Evolutionary conservation across 1,140 invertebrate species (phyloP).

Genomic region (Ostrea denselamellosa): DNA sequence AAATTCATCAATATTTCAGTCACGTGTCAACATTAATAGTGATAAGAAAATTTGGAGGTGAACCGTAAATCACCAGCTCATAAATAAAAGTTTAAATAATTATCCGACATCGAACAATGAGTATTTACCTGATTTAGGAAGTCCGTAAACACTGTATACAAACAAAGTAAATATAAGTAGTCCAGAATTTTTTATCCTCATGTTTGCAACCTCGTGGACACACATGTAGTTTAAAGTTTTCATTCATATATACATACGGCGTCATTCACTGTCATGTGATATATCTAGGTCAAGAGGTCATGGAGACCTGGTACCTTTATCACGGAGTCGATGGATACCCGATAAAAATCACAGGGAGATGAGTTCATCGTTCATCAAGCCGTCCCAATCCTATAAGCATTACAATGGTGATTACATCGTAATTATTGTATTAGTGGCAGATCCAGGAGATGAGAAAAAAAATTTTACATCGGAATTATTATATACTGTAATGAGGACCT

Average conservation of each 20-base stretch:
- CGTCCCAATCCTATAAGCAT: not conserved
- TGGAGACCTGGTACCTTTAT: not conserved
- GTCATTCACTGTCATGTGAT: not conserved
- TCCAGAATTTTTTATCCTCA: not conserved
- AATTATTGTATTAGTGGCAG: too few species aligned
- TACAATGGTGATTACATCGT: not conserved
- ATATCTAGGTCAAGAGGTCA: not conserved
- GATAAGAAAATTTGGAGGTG: too few species aligned
- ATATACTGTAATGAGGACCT: too few species aligned
- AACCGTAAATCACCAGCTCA: too few species aligned
- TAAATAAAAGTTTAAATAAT: too few species aligned
- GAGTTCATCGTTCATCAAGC: not conserved
- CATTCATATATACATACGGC: not conserved
- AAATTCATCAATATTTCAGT: too few species aligned
- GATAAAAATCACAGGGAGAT: not conserved
- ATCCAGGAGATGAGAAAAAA: too few species aligned
- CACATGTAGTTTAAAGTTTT: not conserved
- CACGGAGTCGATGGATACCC: not conserved
- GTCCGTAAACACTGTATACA: not conserved
- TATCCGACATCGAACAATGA: not conserved
- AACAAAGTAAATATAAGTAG: not conserved
- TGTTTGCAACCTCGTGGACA: not conserved
- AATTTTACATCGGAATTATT: too few species aligned
- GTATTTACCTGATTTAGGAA: not conserved
- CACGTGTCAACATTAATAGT: not conserved